Evolutionary conservation across 2,888 invertebrate species (phyloP), one percentile per base, ranked within the genome.

Genomic region (Spisula solida): DNA sequence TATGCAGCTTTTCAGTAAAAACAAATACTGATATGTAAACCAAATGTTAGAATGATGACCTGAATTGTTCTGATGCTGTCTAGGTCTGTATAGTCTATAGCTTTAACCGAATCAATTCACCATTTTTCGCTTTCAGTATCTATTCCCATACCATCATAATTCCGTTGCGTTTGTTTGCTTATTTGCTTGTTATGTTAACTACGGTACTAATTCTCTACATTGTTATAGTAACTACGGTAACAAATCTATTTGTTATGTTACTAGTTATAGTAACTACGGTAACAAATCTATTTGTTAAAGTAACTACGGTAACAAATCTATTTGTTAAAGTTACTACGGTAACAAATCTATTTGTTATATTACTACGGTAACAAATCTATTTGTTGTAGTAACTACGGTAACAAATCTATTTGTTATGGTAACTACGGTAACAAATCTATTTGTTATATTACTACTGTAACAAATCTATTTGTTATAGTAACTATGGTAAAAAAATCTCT

Each of bases 1-100:
- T 75, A 75, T 75, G 75, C 75, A 25, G 75, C 75, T 75, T 75
- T 31, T 75, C 31, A 75, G 31, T 75, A 75, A 70, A 75, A 31
- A 75, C 41, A 41, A 41, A 31, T 34, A 18, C 12, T 34, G 25
- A 75, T 75, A 5, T 41, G 41, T 41, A 34, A 34, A 75, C 75
- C 16, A 41, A 34, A 75, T 34, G n/a, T 31, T 75, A 75, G 75
- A 75, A 66, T 66, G 60, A 25, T 66, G 60, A 66, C 60, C 20
- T 66, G 20, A 66, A n/a, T 66, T 25, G 20, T n/a, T 66, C 20
- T n/a, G 25, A 8, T 66, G 25, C 20, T 25, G n/a, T 66, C 60
- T 6, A 66, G 60, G n/a, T 25, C 25, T 66, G 60, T 66, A 66
- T 66, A 66, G n/a, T 66, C 60, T 25, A 66, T 66, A 25, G 25